phyloP scores from a whole-genome alignment of 2,888 invertebrate species.

The Psococerastis gibbosa region DNA sequence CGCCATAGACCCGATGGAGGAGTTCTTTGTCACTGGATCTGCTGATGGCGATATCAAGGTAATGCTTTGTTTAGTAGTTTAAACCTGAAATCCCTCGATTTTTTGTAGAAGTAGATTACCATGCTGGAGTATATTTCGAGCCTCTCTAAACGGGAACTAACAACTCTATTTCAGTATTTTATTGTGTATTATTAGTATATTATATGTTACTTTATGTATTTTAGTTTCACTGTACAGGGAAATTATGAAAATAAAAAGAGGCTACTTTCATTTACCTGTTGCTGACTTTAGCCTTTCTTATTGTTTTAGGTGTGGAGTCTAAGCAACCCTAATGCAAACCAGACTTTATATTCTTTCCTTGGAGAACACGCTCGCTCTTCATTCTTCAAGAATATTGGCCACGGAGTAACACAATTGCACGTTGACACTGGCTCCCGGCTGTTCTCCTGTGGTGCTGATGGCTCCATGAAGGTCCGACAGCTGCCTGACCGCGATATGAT shows the following conservation, averaged over 20 bases:
- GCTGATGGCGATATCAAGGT: conserved; percentile 88
- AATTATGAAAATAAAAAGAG: too few species aligned
- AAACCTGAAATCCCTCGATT: conserved; percentile 10
- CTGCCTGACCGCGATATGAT: conserved; percentile 59
- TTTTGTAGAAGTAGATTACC: too few species aligned
- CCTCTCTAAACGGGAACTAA: neutral
- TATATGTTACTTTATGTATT: conserved; percentile 11
- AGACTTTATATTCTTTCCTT: conserved; percentile 68
- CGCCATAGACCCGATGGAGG: conserved; percentile 84
- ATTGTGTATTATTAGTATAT: conserved; percentile 7
- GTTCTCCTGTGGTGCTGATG: conserved; percentile 97
- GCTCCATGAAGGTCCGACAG: conserved; percentile 92
- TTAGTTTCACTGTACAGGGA: conserved; percentile 29
- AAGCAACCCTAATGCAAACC: conserved; percentile 45
- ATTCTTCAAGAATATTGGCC: conserved; percentile 94
- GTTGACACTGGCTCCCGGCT: conserved; percentile 76
- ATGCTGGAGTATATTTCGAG: conserved; percentile 4
- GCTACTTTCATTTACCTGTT: too few species aligned
- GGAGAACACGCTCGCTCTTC: conserved; percentile 91
- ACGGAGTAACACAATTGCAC: conserved; percentile 89
- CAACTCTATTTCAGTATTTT: conserved; percentile 7
- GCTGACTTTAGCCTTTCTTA: too few species aligned
- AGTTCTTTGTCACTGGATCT: conserved; percentile 89
- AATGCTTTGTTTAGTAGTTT: conserved; percentile 14
- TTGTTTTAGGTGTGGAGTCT: conserved; percentile 88